Evolutionary conservation across 2,797 vertebrate genomes (phyloP).

Genomic region (Anas bernieri): DNA sequence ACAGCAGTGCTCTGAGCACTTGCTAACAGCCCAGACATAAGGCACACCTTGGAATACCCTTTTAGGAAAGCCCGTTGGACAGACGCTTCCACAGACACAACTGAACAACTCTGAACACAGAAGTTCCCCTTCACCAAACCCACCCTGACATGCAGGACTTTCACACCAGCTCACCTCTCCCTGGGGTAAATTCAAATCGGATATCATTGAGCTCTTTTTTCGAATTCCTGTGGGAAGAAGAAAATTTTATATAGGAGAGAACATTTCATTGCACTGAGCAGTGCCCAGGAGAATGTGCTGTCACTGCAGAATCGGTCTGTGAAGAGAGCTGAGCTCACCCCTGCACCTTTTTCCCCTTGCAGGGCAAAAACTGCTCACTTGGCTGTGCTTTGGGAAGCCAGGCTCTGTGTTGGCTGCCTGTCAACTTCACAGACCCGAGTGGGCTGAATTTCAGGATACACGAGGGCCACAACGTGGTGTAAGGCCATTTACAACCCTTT

Average conservation of each 20-base stretch:
- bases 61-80: not conserved
- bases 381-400: not conserved
- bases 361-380: not conserved
- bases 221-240: conserved; percentile 86
- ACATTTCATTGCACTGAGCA: not conserved
- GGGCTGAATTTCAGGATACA: not conserved
- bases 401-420: not conserved
- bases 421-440: not conserved
- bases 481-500: not conserved
- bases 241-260: not conserved
- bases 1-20: not conserved
- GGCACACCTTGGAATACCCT: not conserved
- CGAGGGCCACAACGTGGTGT: not conserved
- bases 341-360: not conserved
- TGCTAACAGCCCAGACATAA: not conserved
- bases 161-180: conserved; percentile 86
- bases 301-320: not conserved
- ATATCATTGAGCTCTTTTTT: conserved; percentile 99
- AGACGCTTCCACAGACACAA: not conserved
- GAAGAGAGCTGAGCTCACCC: not conserved
- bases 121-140: not conserved
- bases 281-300: not conserved
- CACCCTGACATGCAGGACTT: not conserved
- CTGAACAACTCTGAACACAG: not conserved
- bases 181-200: conserved; percentile 97